Evolutionary conservation across 2,797 vertebrate species (phyloP), one percentile per base, ranked within the genome.

Genomic region (Dipus sagitta): DNA sequence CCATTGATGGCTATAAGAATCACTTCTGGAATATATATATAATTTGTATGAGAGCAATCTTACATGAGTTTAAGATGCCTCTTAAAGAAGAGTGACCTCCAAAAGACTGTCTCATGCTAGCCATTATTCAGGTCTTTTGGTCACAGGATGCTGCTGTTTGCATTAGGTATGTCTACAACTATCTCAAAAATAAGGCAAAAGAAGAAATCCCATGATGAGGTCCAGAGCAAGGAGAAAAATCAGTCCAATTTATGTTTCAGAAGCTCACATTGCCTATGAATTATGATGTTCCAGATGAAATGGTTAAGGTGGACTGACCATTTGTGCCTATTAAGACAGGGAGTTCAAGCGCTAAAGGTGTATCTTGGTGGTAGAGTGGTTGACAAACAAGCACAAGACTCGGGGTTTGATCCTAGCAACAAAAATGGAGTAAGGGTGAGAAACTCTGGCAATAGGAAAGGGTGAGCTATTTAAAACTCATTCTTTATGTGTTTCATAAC

Each of bases 221-320:
- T 26, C 74, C 74, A 74, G 78, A 76, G n/a, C 14, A 42, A 77
- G 89, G 67, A 81, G 30, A 90, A 92, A 81, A 47, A 68, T 14
- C 20, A 78, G 32, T 67, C 54, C 70, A 60, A 68, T 68, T 68
- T n/a, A 9, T 65, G 68, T 67, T 88, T 83, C 82, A 47, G n/a
- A 86, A 68, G 20, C n/a, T 88, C 7, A 11, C 58, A 30, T 80
- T 34, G 20, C 30, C 47, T 42, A 34, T 28, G 32, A 42, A 60
- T n/a, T 47, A 30, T 15, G 62, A n/a, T 68, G 38, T 80, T 81
- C 71, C 62, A 71, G 23, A 42, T 74, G 60, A 85, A 76, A 52
- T 38, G 83, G 32, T 60, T 77, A 62, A 71, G 75, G 74, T 5
- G 8, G 47, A 87, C 24, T 74, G 76, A 26, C 42, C 5, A 60